phyloP scores from a whole-genome alignment of 2,888 invertebrate species.

The Synergus gifuensis region DNA sequence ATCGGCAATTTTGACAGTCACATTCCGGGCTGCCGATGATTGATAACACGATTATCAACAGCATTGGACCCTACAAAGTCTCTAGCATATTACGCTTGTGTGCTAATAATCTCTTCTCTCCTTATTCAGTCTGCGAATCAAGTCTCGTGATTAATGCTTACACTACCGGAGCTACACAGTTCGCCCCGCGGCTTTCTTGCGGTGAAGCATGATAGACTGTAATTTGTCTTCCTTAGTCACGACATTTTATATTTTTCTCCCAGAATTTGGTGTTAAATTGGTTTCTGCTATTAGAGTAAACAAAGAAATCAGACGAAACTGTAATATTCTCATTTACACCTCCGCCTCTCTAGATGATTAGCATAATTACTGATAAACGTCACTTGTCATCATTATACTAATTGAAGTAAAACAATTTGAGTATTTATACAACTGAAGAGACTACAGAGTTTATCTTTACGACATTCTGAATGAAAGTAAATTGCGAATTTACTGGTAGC shows the following conservation, averaged over 20 bases:
- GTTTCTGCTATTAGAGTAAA: not conserved
- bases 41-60: not conserved
- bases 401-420: not conserved
- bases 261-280: not conserved
- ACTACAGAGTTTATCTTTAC: not conserved
- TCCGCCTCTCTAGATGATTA: no score
- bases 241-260: not conserved
- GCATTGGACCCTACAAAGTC: not conserved
- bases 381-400: not conserved
- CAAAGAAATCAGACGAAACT: not conserved
- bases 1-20: not conserved
- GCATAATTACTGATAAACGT: no score
- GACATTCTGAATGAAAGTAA: not conserved
- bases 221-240: not conserved
- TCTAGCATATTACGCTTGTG: not conserved
- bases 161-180: not conserved
- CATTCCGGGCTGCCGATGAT: not conserved
- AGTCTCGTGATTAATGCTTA: not conserved
- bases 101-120: slow-evolving; percentile 7
- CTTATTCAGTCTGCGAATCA: not conserved
- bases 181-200: not conserved
- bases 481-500: not conserved
- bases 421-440: not conserved
- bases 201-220: not conserved
- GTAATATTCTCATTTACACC: not conserved